A percentile compares a stretch with the other conserved stretches of the same genome.
Evolutionary conservation across 1,140 invertebrate genomes (phyloP).

Genomic region (Drosophila biarmipes): DNA sequence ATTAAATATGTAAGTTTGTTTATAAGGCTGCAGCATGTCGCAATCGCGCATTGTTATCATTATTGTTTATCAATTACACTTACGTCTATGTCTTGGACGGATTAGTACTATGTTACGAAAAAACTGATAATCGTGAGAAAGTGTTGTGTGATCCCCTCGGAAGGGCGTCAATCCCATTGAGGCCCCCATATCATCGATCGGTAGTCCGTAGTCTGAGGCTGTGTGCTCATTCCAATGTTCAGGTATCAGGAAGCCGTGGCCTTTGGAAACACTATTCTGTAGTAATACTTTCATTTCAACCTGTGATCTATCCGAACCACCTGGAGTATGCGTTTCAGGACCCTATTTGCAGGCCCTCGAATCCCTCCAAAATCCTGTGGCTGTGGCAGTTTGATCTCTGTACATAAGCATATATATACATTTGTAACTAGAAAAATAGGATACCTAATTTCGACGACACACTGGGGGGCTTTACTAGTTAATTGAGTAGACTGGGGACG

Average conservation of each 20-base stretch:
- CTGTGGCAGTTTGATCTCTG: conserved; percentile 49
- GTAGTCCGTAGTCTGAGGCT: neutral
- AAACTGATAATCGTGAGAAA: conserved; percentile 32
- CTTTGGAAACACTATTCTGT: conserved; percentile 38
- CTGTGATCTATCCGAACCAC: conserved; percentile 30
- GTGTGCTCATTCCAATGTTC: conserved; percentile 4
- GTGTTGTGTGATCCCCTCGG: conserved; percentile 1
- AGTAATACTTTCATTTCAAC: conserved; percentile 64
- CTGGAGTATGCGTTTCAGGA: conserved; percentile 6
- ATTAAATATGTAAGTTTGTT: conserved; percentile 22
- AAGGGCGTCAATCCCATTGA: conserved; percentile 2
- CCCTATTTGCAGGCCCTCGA: conserved; percentile 12
- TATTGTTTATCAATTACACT: conserved; percentile 28
- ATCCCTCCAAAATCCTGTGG: conserved; percentile 19
- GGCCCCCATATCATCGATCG: conserved; percentile 25
- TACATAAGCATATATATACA: conserved; percentile 31
- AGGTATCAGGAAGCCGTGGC: conserved; percentile 5
- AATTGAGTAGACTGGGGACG: neutral
- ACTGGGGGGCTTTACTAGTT: neutral
- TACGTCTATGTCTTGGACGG: conserved; percentile 47
- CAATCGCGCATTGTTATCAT: conserved; percentile 21
- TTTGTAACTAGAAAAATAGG: conserved; percentile 27
- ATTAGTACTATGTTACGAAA: conserved; percentile 57
- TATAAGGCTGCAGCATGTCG: conserved; percentile 11
- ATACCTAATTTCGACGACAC: conserved; percentile 8